phyloP scores from a whole-genome alignment of 2,888 invertebrate genomes.

The Chymomyza procnemis region DNA sequence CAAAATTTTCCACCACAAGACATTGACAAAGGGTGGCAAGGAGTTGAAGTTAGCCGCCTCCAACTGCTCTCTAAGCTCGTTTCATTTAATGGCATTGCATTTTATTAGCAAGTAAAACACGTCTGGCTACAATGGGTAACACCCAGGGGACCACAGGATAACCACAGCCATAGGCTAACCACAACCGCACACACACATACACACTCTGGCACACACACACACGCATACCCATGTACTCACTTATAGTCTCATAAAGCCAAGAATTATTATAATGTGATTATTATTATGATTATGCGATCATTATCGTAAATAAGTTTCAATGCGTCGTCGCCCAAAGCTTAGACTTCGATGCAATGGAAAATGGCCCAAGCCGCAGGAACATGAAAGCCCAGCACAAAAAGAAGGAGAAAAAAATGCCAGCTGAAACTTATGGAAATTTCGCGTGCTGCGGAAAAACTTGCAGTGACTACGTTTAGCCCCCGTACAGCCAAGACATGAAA shows the following conservation, averaged over 20 bases:
- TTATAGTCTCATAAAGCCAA: slow-evolving; percentile 57
- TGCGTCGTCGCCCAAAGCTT: slow-evolving; percentile 62
- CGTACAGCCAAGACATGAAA: slow-evolving; percentile 58
- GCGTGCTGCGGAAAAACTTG: slow-evolving; percentile 46
- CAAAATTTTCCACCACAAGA: neutral
- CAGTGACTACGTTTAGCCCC: slow-evolving; percentile 11
- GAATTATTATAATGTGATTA: slow-evolving; percentile 74
- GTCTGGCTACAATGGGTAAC: slow-evolving; percentile 28
- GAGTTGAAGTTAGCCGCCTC: neutral
- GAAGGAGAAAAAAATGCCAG: neutral
- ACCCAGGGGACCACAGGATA: neutral
- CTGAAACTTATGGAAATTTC: slow-evolving; percentile 58
- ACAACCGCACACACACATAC: neutral
- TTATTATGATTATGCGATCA: slow-evolving; percentile 74
- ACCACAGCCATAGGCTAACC: neutral
- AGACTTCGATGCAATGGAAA: slow-evolving; percentile 47
- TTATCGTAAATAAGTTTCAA: slow-evolving; percentile 74
- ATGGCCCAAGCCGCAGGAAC: neutral
- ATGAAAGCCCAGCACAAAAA: neutral
- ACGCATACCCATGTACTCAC: no score
- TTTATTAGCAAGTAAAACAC: slow-evolving; percentile 72
- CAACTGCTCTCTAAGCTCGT: neutral
- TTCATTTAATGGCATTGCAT: slow-evolving; percentile 63
- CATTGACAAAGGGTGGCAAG: neutral
- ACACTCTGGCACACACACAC: slow-evolving; percentile 1